Evolutionary conservation across 2,888 invertebrate genomes (phyloP).

Genomic region (Disparrhopalites patrizii): DNA sequence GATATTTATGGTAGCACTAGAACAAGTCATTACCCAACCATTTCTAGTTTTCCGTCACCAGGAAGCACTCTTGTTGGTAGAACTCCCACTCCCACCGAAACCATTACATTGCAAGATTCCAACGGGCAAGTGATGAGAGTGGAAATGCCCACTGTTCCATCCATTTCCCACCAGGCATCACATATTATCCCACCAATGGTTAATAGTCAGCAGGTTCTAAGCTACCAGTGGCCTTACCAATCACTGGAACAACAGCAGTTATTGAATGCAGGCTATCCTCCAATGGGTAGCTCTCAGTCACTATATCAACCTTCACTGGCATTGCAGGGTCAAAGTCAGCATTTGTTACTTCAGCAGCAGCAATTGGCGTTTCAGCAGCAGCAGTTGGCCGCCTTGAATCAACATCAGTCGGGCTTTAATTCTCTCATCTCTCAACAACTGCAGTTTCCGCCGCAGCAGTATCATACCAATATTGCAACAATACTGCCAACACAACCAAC

Average conservation of each 20-base stretch:
- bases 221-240: not conserved
- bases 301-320: not conserved
- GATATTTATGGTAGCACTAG: too few relatives aligned
- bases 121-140: slow-evolving; percentile 14
- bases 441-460: not conserved
- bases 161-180: too few relatives aligned
- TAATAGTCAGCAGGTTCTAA: not conserved
- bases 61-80: too few relatives aligned
- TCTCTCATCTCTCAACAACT: slow-evolving; percentile 2
- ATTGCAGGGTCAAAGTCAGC: too few relatives aligned
- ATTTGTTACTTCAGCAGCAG: too few relatives aligned
- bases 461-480: not conserved
- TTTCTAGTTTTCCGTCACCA: too few relatives aligned
- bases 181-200: not conserved
- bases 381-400: not conserved
- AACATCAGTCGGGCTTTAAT: not conserved
- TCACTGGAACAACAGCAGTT: not conserved
- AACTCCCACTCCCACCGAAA: slow-evolving; percentile 10
- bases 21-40: too few relatives aligned
- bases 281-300: not conserved
- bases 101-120: slow-evolving; percentile 24
- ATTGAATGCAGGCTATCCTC: not conserved
- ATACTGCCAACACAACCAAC: not conserved
- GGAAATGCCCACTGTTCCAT: slow-evolving; percentile 14
- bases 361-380: not conserved